Base-by-base conservation (phyloP, 1,140 invertebrate genomes). In the Dryas iulia region DNA sequence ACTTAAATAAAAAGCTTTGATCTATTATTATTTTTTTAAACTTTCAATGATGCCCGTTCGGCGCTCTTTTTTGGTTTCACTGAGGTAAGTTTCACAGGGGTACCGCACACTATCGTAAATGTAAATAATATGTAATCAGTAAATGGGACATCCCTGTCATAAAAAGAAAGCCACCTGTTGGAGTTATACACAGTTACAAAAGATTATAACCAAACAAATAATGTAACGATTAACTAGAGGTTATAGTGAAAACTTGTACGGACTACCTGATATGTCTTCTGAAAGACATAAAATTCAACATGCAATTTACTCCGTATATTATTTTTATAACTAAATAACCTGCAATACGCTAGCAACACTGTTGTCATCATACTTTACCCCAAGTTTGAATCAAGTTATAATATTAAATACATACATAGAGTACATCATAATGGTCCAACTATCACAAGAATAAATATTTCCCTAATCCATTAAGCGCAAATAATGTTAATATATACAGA, bases 401-500 rank as follows among this genome's bases (percentile, higher is more conserved):
- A 10, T 10, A 31, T 31, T 31, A 3, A 7, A 31, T 10, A 31
- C 3, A 35, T 14, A 35, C n/a, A 35, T 0, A 14, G n/a, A 35
- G n/a, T n/a, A n/a, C n/a, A n/a, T n/a, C n/a, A n/a, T 35, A n/a
- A 35, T 6, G 26, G 26, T 28, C 26, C 26, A 14, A 5, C 33
- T 14, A 18, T 5, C 26, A 35, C 3, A 35, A 25, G 11, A 61
- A 65, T 18, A 35, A 26, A 30, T 59, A 35, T 23, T 18, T 28
- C 11, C 33, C 30, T 61, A 62, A 56, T 14, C 31, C 28, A 35
- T 68, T 58, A 18, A 57, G 56, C 23, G 24, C 61, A 57, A 61
- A 68, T 57, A 68, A 61, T 58, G 59, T 30, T 63, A 69, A 63
- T 69, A 47, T 59, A 69, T 62, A 59, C 25, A 25, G 47, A 21